Base-by-base conservation (phyloP, 2,888 invertebrate species). In the Eupithecia abbreviata region DNA sequence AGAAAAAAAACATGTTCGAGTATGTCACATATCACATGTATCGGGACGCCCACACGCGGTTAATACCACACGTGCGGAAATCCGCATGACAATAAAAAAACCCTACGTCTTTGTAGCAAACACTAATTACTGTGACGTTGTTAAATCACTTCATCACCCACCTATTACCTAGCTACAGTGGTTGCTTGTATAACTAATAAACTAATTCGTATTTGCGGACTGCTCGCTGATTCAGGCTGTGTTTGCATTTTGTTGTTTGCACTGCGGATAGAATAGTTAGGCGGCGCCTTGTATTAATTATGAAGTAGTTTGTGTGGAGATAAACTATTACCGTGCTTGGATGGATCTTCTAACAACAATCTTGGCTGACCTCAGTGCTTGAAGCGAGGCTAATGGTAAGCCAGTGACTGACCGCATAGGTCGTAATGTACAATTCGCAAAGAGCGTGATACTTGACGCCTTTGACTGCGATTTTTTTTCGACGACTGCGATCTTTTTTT, bases 211-310 rank as follows among this genome's bases (percentile, higher is more conserved):
- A 78, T 77, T 79, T 77, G 77, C 72, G 75, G 76, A 73, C 73
- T 77, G 78, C 74, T 79, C 77, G 80, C 77, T 74, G 79, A 80
- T 79, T 79, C 79, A 74, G 81, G 73, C 79, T 79, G 77, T 80
- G 78, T 82, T 82, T 81, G 80, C 79, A 81, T 77, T 78, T 78
- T 72, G 74, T 49, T 79, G 81, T 80, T 81, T 79, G 79, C 78
- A 73, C 72, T 75, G 45, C 75, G 73, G 66, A 77, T 79, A 77
- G 75, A 77, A 77, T 76, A 73, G 77, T 77, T 79, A 77, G 72
- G 71, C 75, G 74, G 49, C 58, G 62, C 71, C 66, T 72, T 55
- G 75, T 80, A 77, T 79, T 74, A 81, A 78, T 77, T 75, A 77
- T 72, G 75, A 72, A 78, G 72, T 72, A 76, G 51, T 72, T 74